Percentiles rank a stretch among this genome's conserved stretches.
Evolutionary conservation across 2,797 vertebrate genomes (phyloP).

Genomic region (Gallirallus australis): DNA sequence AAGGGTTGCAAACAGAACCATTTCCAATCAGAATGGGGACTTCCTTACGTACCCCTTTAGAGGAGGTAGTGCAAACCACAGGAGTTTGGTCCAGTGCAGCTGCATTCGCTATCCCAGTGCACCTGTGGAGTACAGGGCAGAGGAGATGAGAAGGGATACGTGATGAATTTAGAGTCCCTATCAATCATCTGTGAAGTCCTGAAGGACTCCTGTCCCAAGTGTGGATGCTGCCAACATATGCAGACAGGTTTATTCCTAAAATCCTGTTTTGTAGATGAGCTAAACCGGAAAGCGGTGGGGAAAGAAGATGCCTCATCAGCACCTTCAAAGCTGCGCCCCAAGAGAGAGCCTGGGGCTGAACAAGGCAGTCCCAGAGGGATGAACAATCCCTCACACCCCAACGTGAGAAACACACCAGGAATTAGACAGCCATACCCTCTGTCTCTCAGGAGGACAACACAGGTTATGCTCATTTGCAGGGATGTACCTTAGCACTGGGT

Average conservation of each 20-base stretch:
- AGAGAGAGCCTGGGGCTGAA: background rate
- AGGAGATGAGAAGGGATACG: background rate
- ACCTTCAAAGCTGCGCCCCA: background rate
- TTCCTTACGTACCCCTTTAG: background rate
- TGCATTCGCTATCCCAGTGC: background rate
- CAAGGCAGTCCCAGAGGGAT: background rate
- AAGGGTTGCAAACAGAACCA: background rate
- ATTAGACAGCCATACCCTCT: background rate
- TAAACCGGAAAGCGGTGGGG: background rate
- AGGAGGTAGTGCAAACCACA: background rate
- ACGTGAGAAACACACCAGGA: background rate
- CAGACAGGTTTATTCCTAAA: background rate
- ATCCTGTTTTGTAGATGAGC: background rate
- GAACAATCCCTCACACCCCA: background rate
- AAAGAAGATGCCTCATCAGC: background rate
- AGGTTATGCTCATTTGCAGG: background rate
- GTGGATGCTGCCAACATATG: background rate
- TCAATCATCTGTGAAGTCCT: background rate
- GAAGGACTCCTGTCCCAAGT: background rate
- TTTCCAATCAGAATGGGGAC: background rate
- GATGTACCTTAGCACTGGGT: background rate
- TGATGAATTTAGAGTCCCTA: background rate
- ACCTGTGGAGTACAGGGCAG: background rate
- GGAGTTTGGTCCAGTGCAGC: background rate
- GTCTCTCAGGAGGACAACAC: background rate